Conservation (phyloP, 2,113 vertebrate genomes). For the Aegithalos caudatus region DNA sequence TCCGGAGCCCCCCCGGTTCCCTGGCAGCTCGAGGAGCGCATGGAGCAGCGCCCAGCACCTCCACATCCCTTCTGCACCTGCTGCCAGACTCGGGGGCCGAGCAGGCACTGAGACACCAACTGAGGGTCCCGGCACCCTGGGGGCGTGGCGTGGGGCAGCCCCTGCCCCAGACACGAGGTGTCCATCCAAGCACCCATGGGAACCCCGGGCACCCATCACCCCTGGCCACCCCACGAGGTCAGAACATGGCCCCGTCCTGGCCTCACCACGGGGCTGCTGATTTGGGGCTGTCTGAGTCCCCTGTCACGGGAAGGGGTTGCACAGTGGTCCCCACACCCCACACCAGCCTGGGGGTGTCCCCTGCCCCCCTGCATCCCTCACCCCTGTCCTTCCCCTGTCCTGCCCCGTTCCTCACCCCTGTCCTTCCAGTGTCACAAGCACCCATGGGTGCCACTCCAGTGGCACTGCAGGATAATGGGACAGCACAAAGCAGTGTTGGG, state of each 20-base stretch:
- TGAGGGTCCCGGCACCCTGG: neutral
- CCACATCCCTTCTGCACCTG: neutral
- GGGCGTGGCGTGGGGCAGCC: neutral
- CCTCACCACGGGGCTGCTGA: rapidly evolving
- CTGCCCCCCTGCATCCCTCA: neutral
- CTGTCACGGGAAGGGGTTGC: rapidly evolving
- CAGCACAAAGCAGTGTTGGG: rapidly evolving
- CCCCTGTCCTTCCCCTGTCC: too few relatives aligned
- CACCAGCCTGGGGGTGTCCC: neutral
- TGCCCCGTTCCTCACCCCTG: too few relatives aligned
- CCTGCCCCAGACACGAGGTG: neutral
- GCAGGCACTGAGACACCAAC: neutral
- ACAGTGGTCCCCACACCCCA: neutral
- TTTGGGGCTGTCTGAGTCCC: neutral
- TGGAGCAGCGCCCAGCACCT: neutral
- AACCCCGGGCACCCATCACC: rapidly evolving
- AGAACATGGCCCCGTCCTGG: neutral
- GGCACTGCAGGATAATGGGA: neutral
- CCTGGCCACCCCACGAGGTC: rapidly evolving
- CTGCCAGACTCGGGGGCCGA: neutral
- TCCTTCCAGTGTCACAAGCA: neutral
- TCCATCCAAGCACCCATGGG: neutral
- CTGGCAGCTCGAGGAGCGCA: neutral
- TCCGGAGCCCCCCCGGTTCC: neutral
- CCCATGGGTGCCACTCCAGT: neutral